Evolutionary conservation across 1,140 invertebrate genomes (phyloP), one percentile per base, ranked within the genome.

Genomic region (Bradynema listronoti): DNA sequence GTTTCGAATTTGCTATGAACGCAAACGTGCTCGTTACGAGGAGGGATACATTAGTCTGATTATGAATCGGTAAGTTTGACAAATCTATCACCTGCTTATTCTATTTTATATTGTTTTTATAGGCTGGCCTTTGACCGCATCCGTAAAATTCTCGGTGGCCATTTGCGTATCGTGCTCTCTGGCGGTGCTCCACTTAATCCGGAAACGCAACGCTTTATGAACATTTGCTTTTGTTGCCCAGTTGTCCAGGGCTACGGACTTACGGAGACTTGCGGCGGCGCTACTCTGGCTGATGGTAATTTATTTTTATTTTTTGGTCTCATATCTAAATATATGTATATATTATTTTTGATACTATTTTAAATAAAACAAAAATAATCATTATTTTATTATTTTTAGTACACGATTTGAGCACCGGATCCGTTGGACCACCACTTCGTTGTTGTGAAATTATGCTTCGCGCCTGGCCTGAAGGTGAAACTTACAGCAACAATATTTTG

Each of bases 221-320:
- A 91, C 78, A 85, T 89, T 56, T 93, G 90, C 77, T 84, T 98
- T 24, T 94, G 90, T 78, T 86, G 88, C 42, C 86, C 87, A 43
- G 85, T 97, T 24, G 85, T 89, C 47, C 90, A 93, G 78, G 94
- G 93, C 45, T 98, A 98, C 81, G 94, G 93, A 5, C 84, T 97
- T 33, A 98, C 94, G 1, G 93, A 98, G 84, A 95, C 91, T 7
- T 88, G 87, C 67, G 92, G 90, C 1, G 90, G 87, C 73, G 90
- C 89, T 27, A 88, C 89, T 16, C 87, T 93, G 53, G 88, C 89
- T 84, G 86, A 91, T 78, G 80, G 86, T 86, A 81, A 81, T 82
- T 61, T 65, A 52, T 80, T 69, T 36, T 32, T 61, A 33, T 27
- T 14, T 42, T 33, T 59, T 50, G 29, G n/a, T 53, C 16, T n/a